Evolutionary conservation across 2,888 invertebrate genomes (phyloP).

Genomic region (Tetheella fluctuosa): DNA sequence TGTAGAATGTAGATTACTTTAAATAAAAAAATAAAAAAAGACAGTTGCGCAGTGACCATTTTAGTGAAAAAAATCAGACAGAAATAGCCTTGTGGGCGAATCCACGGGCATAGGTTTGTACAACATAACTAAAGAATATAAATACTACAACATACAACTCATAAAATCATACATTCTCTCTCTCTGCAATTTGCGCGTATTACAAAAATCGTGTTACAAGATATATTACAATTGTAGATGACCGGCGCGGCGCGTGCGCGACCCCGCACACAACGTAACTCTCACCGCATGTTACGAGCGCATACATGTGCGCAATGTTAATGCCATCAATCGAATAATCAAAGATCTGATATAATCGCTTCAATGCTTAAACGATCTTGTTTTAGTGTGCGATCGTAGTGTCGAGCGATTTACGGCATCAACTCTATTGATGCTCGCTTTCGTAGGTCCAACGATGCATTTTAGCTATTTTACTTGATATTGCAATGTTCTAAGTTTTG

Average conservation of each 20-base stretch:
- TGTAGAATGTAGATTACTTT: no score
- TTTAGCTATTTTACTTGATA: no score
- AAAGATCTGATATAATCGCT: not conserved
- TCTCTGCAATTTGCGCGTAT: not conserved
- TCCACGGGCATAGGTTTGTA: no score
- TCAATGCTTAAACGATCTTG: not conserved
- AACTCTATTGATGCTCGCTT: not conserved
- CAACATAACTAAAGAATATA: no score
- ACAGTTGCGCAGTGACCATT: no score
- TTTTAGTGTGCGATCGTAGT: not conserved
- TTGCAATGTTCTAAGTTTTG: no score
- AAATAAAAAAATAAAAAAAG: no score
- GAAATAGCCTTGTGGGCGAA: no score
- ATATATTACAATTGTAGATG: conserved; percentile 3
- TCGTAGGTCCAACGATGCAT: no score
- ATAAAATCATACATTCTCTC: not conserved
- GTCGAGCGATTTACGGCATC: not conserved
- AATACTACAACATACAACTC: no score
- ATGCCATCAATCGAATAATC: conserved; percentile 11
- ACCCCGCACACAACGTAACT: conserved; percentile 7
- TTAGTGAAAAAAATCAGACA: no score
- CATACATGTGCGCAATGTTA: conserved; percentile 9
- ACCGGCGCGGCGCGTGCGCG: not conserved
- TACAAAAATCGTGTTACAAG: conserved; percentile 4
- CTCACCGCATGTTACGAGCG: conserved; percentile 11